Conservation (phyloP, 2,797 vertebrate genomes). For the Phalloptychus januarius region DNA sequence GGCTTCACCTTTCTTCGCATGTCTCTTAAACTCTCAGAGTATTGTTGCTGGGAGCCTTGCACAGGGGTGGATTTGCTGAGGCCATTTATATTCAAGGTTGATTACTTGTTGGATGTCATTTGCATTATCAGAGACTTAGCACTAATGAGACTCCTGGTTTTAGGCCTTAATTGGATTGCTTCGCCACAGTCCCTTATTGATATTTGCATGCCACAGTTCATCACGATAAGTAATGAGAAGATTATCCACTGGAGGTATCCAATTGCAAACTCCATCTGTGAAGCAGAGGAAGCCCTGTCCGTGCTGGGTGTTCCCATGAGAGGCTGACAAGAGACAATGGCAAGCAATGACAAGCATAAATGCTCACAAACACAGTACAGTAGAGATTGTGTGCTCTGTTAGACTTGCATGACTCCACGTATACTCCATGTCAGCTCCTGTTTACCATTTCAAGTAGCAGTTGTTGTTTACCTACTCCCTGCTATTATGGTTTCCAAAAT, state of each 20-base stretch:
- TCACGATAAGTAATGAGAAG: slow-evolving; percentile 87
- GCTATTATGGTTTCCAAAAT: slow-evolving; percentile 49
- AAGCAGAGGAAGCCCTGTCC: slow-evolving; percentile 60
- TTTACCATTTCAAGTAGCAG: slow-evolving; percentile 48
- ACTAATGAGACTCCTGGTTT: slow-evolving; percentile 83
- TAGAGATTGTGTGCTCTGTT: slow-evolving; percentile 3
- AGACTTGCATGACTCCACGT: slow-evolving; percentile 22
- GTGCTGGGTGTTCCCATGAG: slow-evolving; percentile 43
- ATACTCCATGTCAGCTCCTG: slow-evolving; percentile 34
- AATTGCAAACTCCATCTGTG: slow-evolving; percentile 79
- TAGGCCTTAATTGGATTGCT: slow-evolving; percentile 85
- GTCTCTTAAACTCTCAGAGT: slow-evolving; percentile 42
- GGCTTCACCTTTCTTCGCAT: slow-evolving; percentile 6
- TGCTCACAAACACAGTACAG: slow-evolving; percentile 18
- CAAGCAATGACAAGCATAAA: slow-evolving; percentile 42
- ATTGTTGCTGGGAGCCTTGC: slow-evolving; percentile 48
- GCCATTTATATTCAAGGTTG: slow-evolving; percentile 82
- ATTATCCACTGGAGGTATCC: slow-evolving; percentile 83
- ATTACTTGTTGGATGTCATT: slow-evolving; percentile 78
- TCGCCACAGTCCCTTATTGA: slow-evolving; percentile 84
- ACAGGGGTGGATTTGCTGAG: slow-evolving; percentile 60
- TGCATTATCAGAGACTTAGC: slow-evolving; percentile 83
- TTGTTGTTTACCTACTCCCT: slow-evolving; percentile 54
- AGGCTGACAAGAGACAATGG: slow-evolving; percentile 33
- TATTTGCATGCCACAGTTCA: slow-evolving; percentile 85